Conservation (phyloP, 2,113 vertebrate genomes). For the Alaudala cheleensis region DNA sequence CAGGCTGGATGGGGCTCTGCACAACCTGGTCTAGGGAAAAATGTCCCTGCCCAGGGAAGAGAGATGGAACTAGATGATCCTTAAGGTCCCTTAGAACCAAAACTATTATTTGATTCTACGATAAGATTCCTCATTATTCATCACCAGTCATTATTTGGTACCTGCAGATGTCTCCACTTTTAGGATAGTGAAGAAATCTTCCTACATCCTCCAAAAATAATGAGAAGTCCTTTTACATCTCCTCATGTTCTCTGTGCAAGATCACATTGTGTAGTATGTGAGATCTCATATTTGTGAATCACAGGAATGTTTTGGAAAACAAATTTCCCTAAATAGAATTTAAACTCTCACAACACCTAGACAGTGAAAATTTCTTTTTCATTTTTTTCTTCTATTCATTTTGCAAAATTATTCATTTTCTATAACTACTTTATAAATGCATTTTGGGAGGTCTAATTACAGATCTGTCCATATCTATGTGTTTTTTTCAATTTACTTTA, state of each 20-base stretch:
- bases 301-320: neutral
- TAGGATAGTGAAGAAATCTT: neutral
- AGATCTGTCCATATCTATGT: neutral
- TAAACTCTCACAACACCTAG: neutral
- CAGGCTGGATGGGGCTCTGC: neutral
- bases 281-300: neutral
- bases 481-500: neutral
- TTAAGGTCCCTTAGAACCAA: neutral
- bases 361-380: neutral
- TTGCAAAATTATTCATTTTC: neutral
- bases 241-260: neutral
- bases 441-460: neutral
- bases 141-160: neutral
- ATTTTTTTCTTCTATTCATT: neutral
- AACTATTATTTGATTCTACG: neutral
- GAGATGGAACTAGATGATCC: neutral
- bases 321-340: neutral
- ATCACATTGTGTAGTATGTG: neutral
- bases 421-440: neutral
- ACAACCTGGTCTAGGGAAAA: neutral
- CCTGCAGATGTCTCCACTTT: neutral
- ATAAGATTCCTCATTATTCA: neutral
- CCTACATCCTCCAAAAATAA: neutral
- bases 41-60: neutral
- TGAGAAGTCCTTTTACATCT: neutral